Evolutionary conservation across 2,888 invertebrate genomes (phyloP).

Genomic region (Cetonia aurata): DNA sequence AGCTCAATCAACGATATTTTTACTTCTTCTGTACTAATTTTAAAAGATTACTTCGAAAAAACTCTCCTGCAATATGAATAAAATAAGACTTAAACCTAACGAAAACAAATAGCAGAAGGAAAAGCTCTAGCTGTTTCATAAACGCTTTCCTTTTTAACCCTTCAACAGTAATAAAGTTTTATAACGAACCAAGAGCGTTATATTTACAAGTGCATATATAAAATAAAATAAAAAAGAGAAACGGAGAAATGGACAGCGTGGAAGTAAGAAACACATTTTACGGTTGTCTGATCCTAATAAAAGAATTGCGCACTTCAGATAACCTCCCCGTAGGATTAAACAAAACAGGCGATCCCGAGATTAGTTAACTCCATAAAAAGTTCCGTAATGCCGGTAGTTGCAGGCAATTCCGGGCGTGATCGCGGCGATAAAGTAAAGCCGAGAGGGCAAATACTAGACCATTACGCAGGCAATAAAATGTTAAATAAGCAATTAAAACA

Average conservation of each 20-base stretch:
- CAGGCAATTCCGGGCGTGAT: conserved; percentile 48
- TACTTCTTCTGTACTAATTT: too few relatives aligned
- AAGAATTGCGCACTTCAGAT: conserved; percentile 36
- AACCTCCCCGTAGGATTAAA: conserved; percentile 46
- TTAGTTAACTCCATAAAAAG: conserved; percentile 50
- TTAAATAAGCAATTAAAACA: conserved; percentile 61
- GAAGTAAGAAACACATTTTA: conserved; percentile 33
- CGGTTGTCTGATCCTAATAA: conserved; percentile 40
- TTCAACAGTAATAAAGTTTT: conserved; percentile 35
- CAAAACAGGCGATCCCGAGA: conserved; percentile 47
- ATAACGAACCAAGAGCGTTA: conserved; percentile 20
- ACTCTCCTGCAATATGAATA: too few relatives aligned
- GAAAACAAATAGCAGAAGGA: not conserved
- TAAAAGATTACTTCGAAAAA: too few relatives aligned
- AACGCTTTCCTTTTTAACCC: conserved; percentile 16
- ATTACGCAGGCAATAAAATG: conserved; percentile 62
- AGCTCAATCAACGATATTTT: too few relatives aligned
- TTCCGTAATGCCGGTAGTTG: conserved; percentile 49
- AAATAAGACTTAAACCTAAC: too few relatives aligned
- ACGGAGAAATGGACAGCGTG: not conserved
- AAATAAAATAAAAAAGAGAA: not conserved
- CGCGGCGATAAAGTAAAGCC: conserved; percentile 50
- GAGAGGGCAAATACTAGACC: conserved; percentile 52
- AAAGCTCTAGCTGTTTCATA: not conserved
- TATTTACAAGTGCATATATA: too few relatives aligned